Base-by-base conservation (phyloP, 2,113 vertebrate genomes). In the Alosa alosa region DNA sequence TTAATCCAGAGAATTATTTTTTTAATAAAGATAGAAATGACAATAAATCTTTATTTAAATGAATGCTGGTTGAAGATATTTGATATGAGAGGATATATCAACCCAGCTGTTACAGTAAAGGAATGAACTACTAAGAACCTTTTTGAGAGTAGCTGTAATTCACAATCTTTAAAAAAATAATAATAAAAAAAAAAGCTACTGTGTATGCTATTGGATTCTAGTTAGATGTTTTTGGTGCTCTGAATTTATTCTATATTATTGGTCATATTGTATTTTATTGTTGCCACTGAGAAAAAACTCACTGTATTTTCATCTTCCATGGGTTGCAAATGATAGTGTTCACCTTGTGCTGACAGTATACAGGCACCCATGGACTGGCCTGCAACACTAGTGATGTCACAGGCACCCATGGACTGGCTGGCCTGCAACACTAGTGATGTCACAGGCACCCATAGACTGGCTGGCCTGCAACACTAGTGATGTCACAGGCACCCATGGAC, bases 1-100 rank as follows among this genome's bases (percentile, higher is more conserved):
- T 91, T 92, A 78, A 91, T 91, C 90, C 87, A 92, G 89, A 90
- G 90, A 90, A 86, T 90, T 92, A 91, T 92, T 91, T 92, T 92
- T 87, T 88, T 92, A 89, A 91, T 82, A 81, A 88, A 91, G 90
- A 86, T 90, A 89, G 87, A 85, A 91, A 84, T 86, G 85, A 89
- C n/a, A 31, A 88, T 88, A 88, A 90, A 91, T 86, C 90, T 88
- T 89, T 91, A 92, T 92, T 91, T 91, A 90, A 90, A 85, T 89
- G 87, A 84, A 78, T 81, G 82, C 82, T 86, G 84, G 85, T 87
- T 84, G 81, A 90, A 88, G 36, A 81, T 86, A 88, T 85, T 87
- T 89, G 47, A 91, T 91, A 88, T 89, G 88, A 89, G 88, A 88
- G 68, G 81, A 84, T 88, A 50, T 90, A 87, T 88, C 83, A 89